These are phyloP conservation scores for Bucco capensis DNA, from an alignment of 2,113 vertebrate species.

Conservation along the genomic window DNA sequence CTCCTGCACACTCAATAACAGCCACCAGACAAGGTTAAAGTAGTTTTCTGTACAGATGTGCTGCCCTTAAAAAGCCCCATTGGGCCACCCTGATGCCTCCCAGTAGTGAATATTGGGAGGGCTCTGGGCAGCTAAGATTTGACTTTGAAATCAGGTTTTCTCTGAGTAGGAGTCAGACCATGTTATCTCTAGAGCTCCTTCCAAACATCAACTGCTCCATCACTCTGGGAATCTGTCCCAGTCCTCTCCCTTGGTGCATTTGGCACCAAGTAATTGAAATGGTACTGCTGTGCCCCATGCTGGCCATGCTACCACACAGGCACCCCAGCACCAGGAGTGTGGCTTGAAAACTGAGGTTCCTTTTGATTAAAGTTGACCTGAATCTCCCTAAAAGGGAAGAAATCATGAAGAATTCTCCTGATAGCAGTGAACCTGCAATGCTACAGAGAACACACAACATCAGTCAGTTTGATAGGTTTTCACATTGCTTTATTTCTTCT, in stretches of 20 bases:
- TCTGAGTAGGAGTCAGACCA: not conserved
- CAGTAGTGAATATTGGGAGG: not conserved
- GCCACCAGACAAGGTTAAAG: not conserved
- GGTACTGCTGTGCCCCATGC: not conserved
- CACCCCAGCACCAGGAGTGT: fast-evolving
- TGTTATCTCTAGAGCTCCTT: not conserved
- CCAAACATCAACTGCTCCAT: not conserved
- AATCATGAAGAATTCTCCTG: not conserved
- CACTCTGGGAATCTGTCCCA: not conserved
- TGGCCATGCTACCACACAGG: not conserved
- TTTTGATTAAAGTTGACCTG: not conserved
- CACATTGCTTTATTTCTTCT: not conserved
- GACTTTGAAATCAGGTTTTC: not conserved
- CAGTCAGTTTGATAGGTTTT: not conserved
- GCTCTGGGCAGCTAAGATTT: not conserved
- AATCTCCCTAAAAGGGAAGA: not conserved
- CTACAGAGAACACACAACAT: not conserved
- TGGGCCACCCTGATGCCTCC: not conserved
- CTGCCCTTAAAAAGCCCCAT: not conserved
- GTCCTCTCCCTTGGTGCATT: not conserved
- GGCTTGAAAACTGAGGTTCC: not conserved
- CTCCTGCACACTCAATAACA: not conserved
- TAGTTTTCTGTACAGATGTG: not conserved
- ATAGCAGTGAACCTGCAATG: not conserved
- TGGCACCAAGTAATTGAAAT: not conserved